phyloP scores from a whole-genome alignment of 1,140 invertebrate species.

The Cephus cinctus region DNA sequence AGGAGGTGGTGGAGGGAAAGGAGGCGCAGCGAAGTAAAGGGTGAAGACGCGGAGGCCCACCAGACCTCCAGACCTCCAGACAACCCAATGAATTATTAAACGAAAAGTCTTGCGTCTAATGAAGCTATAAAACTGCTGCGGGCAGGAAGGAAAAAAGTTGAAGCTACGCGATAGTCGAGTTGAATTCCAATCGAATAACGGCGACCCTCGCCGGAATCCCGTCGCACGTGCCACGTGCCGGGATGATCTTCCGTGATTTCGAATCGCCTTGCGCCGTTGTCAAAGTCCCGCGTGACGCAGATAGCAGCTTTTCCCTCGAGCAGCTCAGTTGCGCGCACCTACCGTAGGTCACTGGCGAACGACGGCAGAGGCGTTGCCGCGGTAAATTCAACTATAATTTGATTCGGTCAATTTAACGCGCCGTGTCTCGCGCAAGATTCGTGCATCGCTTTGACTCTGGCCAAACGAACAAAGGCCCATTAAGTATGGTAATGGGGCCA shows the following conservation, averaged over 20 bases:
- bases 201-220: neutral
- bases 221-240: too few species aligned
- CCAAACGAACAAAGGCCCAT: constrained; percentile 52
- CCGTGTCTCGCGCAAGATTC: constrained; percentile 48
- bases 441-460: constrained; percentile 48
- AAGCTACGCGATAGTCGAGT: constrained; percentile 1
- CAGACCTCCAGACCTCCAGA: neutral
- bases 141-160: neutral
- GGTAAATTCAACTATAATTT: constrained; percentile 52
- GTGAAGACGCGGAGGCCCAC: neutral
- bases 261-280: neutral
- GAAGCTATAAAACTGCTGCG: constrained; percentile 35
- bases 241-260: too few species aligned
- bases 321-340: neutral
- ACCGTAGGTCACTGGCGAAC: constrained; percentile 10
- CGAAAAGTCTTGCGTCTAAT: constrained; percentile 37
- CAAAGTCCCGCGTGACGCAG: neutral
- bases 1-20: neutral
- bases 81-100: constrained; percentile 40
- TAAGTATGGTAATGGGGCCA: constrained; percentile 48
- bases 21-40: constrained; percentile 3
- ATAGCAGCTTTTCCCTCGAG: neutral
- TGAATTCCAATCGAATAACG: constrained; percentile 5
- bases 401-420: constrained; percentile 52
- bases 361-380: constrained; percentile 43